Evolutionary conservation across 92 coral and sea anemone species (phyloP), one percentile per base, ranked within the genome.

Genomic region (Chrysogorgia sp.): DNA sequence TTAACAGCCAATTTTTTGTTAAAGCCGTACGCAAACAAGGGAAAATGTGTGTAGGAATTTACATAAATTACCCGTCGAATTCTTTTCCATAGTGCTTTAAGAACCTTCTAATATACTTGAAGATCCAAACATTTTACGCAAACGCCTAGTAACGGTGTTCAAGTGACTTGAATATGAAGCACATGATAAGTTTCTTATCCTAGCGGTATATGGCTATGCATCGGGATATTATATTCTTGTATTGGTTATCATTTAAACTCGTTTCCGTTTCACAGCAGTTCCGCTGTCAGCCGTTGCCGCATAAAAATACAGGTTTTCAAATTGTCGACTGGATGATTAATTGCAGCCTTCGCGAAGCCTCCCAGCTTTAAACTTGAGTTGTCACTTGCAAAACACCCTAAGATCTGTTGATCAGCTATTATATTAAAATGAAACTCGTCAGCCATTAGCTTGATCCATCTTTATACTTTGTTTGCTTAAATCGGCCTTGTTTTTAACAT

Each of bases 241-340:
- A 37, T 37, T 37, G 43, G 49, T 40, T 67, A 67, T 40, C 26
- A 56, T 23, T 19, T 6, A 28, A 30, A 28, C 32, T 49, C 29
- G 48, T 69, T 69, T 69, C 60, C 76, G 76, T 47, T 35, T 65
- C 76, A 1, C 76, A 69, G 76, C 60, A 24, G 76, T 69, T 69
- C 61, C 60, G 41, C 8, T n/a, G n/a, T n/a, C n/a, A n/a, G n/a
- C n/a, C 24, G 41, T 7, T 49, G n/a, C 74, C 17, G 23, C 40
- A 40, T 47, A 47, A 6, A 47, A 47, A 47, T n/a, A 15, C n/a
- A 6, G 7, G 2, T 15, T 6, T 6, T 47, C n/a, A 15, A 6
- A 47, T 2, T 6, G 15, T 47, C 53, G 53, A 47, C 53, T 47
- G 53, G 14, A 47, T 47, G 53, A 47, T 47, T 47, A 47, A 47